Evolutionary conservation across 2,797 vertebrate genomes (phyloP), one percentile per base, ranked within the genome.

Genomic region (Sarcophilus harrisii): DNA sequence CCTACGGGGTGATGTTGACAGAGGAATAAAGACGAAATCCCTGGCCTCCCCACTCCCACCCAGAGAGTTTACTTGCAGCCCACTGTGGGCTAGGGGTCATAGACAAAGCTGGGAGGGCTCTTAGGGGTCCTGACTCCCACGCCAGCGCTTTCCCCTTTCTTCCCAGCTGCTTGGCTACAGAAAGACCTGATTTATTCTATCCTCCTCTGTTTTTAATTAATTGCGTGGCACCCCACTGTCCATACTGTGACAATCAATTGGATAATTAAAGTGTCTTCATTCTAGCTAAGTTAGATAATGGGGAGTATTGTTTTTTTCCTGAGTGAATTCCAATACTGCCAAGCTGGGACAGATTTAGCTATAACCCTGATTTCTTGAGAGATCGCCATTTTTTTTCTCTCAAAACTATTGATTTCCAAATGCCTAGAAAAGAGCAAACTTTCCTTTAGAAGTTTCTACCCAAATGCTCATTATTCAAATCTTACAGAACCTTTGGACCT

Each of bases 281-380:
- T 92, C 21, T 1, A 55, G 55, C 12, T 54, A 92, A 94, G 45
- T 28, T 62, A 73, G 49, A 30, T n/a, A 73, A 66, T 57, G 38
- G 90, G 89, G 9, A 30, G 73, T 1, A 58, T 24, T 5, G 21
- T n/a, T 92, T 32, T 62, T 90, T 91, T 58, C 27, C 87, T 92
- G n/a, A 87, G 73, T 87, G 73, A 87, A 45, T 45, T 87, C 73
- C 38, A 87, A 87, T 87, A 87, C 29, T 59, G 14, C 90, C 92
- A 59, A 12, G 73, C 73, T 87, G 38, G 73, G 73, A 87, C 73
- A 87, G 38, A 49, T 93, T 94, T 95, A 87, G 73, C 95, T 95
- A 55, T 89, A 91, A 93, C 30, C 2, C 5, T 58, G 90, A 73
- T 95, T 93, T 97, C 95, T 95, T 95, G 60, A 95, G 94, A 92